Base-by-base conservation (phyloP, 2,797 vertebrate species). In the Spheniscus humboldti region DNA sequence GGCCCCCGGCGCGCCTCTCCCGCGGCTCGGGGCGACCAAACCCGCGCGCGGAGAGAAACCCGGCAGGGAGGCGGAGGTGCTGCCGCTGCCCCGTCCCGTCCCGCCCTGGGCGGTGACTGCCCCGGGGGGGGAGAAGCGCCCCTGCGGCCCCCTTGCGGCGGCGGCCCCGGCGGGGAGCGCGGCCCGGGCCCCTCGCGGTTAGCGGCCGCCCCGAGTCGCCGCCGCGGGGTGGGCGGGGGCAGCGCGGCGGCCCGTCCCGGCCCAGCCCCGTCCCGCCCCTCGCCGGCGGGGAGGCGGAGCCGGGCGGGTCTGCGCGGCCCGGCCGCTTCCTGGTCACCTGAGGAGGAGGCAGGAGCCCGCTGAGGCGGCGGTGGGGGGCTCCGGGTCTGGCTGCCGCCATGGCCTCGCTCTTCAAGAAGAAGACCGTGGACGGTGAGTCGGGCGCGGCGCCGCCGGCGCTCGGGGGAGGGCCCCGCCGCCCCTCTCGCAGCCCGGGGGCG, bases 371-470 rank as follows among this genome's bases (percentile, higher is more conserved):
- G 41, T 9, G 52, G 41, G 24, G 30, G 37, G 47, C 41, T 78
- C 17, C 33, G 7, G 57, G 43, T 25, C n/a, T 35, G 43, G 75
- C 59, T 67, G 90, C 30, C 90, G 92, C 91, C 96, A 99, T 99
- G 99, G 99, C 99, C 85, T 99, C 98, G 66, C 97, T 99, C 84
- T 99, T 99, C 97, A 99, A 99, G 98, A 99, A 99, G 98, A 99
- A 99, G 97, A 99, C 99, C 5, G 99, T 98, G 62, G 99, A 99
- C 23, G 99, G 99, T 99, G 98, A 99, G 99, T 98, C 97, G 7
- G n/a, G 48, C 7, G 98, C 98, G 97, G 10, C 37, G 71, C 13
- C 8, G 27, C 20, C 12, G 28, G 48, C 16, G 22, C 27, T 30
- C 11, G 14, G 23, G 35, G 12, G 3, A 30, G 56, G 37, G 45